These are phyloP conservation scores for Xenopus tropicalis DNA, from an alignment of 2,113 vertebrate species.

Conservation along the genomic window DNA sequence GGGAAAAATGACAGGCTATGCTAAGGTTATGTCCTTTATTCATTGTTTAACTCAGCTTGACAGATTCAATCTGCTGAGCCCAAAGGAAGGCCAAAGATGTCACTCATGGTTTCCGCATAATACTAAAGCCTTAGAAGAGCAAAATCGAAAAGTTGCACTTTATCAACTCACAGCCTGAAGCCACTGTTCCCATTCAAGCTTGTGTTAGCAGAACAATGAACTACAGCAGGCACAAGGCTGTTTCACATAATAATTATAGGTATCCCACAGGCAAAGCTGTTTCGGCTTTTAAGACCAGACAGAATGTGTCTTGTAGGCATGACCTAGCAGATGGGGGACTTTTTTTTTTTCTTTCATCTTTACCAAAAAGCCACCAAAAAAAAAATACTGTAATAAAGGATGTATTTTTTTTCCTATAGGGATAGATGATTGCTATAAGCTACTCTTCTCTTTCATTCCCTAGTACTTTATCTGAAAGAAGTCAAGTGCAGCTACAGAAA, in stretches of 20 bases:
- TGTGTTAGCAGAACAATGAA: slow-evolving; percentile 73
- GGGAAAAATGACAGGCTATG: slow-evolving; percentile 68
- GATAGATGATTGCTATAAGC: slow-evolving; percentile 65
- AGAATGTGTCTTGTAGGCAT: slow-evolving; percentile 77
- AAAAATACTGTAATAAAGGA: slow-evolving; percentile 67
- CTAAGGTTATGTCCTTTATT: slow-evolving; percentile 73
- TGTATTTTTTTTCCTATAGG: slow-evolving; percentile 70
- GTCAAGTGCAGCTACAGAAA: slow-evolving; percentile 67
- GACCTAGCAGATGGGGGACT: slow-evolving; percentile 75
- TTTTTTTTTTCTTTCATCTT: slow-evolving; percentile 74
- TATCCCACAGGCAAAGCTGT: slow-evolving; percentile 77
- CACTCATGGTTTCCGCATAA: slow-evolving; percentile 67
- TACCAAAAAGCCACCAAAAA: slow-evolving; percentile 69
- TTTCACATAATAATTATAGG: slow-evolving; percentile 74
- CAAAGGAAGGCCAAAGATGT: slow-evolving; percentile 71
- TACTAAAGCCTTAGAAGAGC: slow-evolving; percentile 60
- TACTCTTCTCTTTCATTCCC: slow-evolving; percentile 64
- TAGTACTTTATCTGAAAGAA: slow-evolving; percentile 59
- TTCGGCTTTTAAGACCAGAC: slow-evolving; percentile 75
- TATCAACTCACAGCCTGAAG: slow-evolving; percentile 79
- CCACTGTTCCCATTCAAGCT: slow-evolving; percentile 69
- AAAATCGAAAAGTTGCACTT: slow-evolving; percentile 82
- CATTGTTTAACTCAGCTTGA: slow-evolving; percentile 83
- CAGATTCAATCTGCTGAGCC: slow-evolving; percentile 84
- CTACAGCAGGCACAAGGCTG: slow-evolving; percentile 65